These are phyloP conservation scores for Nerophis ophidion DNA, from an alignment of 2,113 vertebrate genomes.

Conservation along the genomic window DNA sequence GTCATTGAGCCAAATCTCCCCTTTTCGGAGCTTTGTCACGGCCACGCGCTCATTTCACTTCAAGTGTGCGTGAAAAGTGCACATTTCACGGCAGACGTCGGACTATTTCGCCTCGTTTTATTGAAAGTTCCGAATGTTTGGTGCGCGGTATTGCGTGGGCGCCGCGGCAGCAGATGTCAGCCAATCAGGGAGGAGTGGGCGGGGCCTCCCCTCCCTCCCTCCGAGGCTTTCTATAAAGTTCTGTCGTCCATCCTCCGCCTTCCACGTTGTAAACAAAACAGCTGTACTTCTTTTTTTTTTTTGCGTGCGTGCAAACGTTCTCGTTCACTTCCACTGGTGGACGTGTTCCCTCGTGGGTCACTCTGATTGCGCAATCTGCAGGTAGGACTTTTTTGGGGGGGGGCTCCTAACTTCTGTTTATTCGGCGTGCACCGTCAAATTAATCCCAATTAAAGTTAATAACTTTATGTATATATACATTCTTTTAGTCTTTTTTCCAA, in stretches of 20 bases:
- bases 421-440: too few relatives aligned
- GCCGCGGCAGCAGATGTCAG: slow-evolving; percentile 39
- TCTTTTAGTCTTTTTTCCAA: too few relatives aligned
- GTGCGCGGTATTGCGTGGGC: neutral
- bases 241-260: slow-evolving; percentile 55
- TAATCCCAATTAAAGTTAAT: too few relatives aligned
- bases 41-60: too few relatives aligned
- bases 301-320: slow-evolving; percentile 11
- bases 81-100: too few relatives aligned
- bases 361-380: neutral
- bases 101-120: neutral
- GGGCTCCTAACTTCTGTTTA: too few relatives aligned
- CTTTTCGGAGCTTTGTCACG: too few relatives aligned
- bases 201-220: slow-evolving; percentile 29
- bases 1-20: too few relatives aligned
- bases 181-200: slow-evolving; percentile 67
- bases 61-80: too few relatives aligned
- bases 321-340: slow-evolving; percentile 8
- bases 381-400: neutral
- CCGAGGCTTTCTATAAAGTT: slow-evolving; percentile 65
- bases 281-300: neutral
- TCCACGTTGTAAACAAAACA: slow-evolving; percentile 63
- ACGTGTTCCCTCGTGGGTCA: slow-evolving; percentile 19
- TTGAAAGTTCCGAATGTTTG: neutral
- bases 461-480: too few relatives aligned